Evolutionary conservation across 2,888 invertebrate species (phyloP), one percentile per base, ranked within the genome.

Genomic region (Agrotis exclamationis): DNA sequence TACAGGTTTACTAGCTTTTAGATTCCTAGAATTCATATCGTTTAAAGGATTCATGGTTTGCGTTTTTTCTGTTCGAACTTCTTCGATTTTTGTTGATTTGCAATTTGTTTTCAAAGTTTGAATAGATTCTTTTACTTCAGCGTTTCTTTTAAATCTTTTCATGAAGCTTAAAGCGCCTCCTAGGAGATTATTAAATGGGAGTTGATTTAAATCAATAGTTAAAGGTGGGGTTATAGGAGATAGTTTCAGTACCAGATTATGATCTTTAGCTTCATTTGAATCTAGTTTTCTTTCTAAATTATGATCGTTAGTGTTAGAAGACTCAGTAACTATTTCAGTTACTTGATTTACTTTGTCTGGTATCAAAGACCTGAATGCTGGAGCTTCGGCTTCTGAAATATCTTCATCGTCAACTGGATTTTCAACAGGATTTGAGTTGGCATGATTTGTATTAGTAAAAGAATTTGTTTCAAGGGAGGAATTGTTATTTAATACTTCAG

Each of bases 131-230:
- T n/a, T n/a, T n/a, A n/a, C n/a, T n/a, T n/a, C n/a, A n/a, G 18
- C 16, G 0, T 47, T 24, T 24, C 81, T 39, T 64, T 76, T 79
- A 0, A 70, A 50, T 62, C 81, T 53, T 11, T 58, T 70, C 2
- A 79, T 14, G 0, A 81, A 57, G 18, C 28, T 47, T 0, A 76
- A 16, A 13, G 77, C 64, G 0, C 14, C 50, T 33, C n/a, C 45
- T 20, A 79, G 1, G 0, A 79, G 0, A 51, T 62, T 50, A 2
- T 44, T 50, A 0, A 76, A 0, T 9, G 78, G 78, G 47, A 70
- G 9, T 33, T 67, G 53, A 4, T 64, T 44, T 18, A 70, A 44
- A n/a, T 60, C 59, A 18, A 70, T 2, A 2, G 47, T 22, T 39
- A 50, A 1, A 2, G 58, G 20, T 28, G 18, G 5, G 0, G 50